A percentile compares a stretch with the other conserved stretches of the same genome.
phyloP scores from a whole-genome alignment of 1,140 invertebrate species.

The Drosophila albomicans region DNA sequence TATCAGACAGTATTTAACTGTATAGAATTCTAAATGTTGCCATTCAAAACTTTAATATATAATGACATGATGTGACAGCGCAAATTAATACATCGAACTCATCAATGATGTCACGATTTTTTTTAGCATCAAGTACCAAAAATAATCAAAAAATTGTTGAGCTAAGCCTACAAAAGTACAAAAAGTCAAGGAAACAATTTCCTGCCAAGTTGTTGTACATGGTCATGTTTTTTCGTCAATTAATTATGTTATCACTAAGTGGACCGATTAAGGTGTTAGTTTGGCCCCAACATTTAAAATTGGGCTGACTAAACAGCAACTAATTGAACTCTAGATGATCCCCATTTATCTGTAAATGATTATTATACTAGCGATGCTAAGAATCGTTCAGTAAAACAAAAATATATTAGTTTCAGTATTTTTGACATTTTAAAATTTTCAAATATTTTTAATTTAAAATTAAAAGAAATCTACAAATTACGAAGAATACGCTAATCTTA shows the following conservation, averaged over 20 bases:
- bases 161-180: slow-evolving; percentile 6
- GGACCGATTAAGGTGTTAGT: slow-evolving; percentile 37
- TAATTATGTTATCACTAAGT: slow-evolving; percentile 35
- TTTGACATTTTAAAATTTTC: not conserved
- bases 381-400: not conserved
- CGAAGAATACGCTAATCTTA: no score
- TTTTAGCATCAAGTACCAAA: slow-evolving; percentile 3
- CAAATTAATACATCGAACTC: not conserved
- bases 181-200: not conserved
- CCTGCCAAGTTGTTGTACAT: slow-evolving; percentile 13
- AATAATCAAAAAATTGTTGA: slow-evolving; percentile 8
- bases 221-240: slow-evolving; percentile 26
- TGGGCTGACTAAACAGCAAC: slow-evolving; percentile 4
- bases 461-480: not conserved
- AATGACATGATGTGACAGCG: not conserved
- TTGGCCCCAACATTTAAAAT: slow-evolving; percentile 14
- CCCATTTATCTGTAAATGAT: slow-evolving; percentile 3
- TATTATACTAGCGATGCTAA: not conserved
- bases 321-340: slow-evolving; percentile 19
- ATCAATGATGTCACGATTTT: slow-evolving; percentile 41
- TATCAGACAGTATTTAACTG: not conserved
- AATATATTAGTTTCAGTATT: not conserved
- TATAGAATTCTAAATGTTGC: not conserved
- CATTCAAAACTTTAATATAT: not conserved
- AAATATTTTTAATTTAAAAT: not conserved